These are phyloP conservation scores for Schizaphis graminum DNA, from an alignment of 2,888 invertebrate species.

Conservation along the genomic window DNA sequence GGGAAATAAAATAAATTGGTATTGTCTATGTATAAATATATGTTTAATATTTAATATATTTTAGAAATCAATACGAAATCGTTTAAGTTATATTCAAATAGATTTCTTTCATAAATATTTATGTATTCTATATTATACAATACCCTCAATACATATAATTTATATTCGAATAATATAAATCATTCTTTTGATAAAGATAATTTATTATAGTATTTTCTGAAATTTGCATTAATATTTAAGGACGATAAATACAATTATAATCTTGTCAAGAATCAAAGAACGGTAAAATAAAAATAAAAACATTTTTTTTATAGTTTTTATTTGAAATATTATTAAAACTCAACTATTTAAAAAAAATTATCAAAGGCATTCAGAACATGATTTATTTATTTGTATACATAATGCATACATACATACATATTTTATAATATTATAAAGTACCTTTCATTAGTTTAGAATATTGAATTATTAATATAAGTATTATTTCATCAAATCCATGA, in stretches of 20 bases:
- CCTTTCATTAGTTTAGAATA: not conserved
- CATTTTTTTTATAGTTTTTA: not conserved
- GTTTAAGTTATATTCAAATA: not conserved
- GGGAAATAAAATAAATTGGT: not conserved
- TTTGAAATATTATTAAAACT: not conserved
- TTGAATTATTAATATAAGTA: not conserved
- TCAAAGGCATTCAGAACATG: not conserved
- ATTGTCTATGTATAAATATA: not conserved
- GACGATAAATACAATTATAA: not conserved
- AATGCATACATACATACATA: not conserved
- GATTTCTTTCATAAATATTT: not conserved
- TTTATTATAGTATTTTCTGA: not conserved
- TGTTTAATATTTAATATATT: not conserved
- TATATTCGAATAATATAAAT: not conserved
- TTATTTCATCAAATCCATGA: not conserved
- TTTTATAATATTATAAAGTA: not conserved
- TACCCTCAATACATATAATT: not conserved
- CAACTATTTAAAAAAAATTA: not conserved
- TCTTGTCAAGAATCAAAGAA: not conserved
- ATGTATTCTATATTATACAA: not conserved
- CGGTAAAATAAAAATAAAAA: not conserved
- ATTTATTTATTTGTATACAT: not conserved
- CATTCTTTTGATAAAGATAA: not conserved
- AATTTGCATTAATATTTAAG: not conserved
- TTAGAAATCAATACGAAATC: conserved; percentile 12